Evolutionary conservation across 2,888 invertebrate species (phyloP).

Genomic region (Scaptomyza cyrtandrae): DNA sequence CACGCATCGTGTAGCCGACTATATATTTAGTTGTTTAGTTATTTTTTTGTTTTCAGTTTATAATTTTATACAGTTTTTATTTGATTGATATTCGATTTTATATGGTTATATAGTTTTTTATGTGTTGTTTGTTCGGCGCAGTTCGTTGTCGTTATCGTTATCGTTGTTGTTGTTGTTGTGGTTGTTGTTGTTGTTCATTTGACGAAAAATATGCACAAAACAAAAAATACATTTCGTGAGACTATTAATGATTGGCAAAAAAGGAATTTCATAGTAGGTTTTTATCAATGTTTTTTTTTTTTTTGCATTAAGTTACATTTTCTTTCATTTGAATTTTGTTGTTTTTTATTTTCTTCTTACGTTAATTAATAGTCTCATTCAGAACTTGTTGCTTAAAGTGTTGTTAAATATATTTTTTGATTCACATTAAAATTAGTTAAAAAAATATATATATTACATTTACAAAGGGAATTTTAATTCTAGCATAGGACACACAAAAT

Average conservation of each 20-base stretch:
- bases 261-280: conserved; percentile 49
- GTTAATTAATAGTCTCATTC: conserved; percentile 84
- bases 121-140: conserved; percentile 50
- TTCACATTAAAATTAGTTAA: conserved; percentile 46
- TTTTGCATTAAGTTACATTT: conserved; percentile 35
- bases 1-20: conserved; percentile 99
- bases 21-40: conserved; percentile 29
- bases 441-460: conserved; percentile 58
- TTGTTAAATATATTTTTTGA: conserved; percentile 80
- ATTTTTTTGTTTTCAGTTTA: conserved; percentile 41
- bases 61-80: conserved; percentile 31
- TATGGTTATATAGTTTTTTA: conserved; percentile 33
- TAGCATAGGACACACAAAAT: conserved; percentile 43
- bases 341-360: conserved; percentile 26
- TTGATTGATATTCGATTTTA: conserved; percentile 37
- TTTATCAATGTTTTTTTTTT: conserved; percentile 39
- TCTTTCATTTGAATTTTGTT: conserved; percentile 9
- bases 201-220: conserved; percentile 83
- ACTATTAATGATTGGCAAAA: conserved; percentile 81
- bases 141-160: conserved; percentile 57
- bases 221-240: conserved; percentile 84
- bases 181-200: conserved; percentile 64
- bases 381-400: conserved; percentile 83
- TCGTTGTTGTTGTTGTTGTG: conserved; percentile 47
- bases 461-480: conserved; percentile 22